Evolutionary conservation across 2,888 invertebrate genomes (phyloP).

Genomic region (Himalopsyche kuldschensis): DNA sequence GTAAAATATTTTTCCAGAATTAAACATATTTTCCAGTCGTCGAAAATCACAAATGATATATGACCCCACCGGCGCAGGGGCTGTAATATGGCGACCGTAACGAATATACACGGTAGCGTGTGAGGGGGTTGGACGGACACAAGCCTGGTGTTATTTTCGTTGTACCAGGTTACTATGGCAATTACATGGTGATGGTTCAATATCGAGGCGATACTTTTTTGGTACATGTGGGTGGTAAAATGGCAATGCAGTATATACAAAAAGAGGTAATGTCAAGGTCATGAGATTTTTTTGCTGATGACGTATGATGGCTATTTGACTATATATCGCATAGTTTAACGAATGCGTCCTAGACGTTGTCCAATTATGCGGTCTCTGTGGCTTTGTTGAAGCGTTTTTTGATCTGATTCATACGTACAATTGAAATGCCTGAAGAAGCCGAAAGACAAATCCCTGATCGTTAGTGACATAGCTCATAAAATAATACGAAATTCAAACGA

Average conservation of each 20-base stretch:
- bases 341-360: too few relatives aligned
- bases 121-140: background rate
- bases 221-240: background rate
- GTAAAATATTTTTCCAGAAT: background rate
- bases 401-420: too few relatives aligned
- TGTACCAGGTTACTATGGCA: conserved; percentile 35
- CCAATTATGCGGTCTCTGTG: too few relatives aligned
- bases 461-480: too few relatives aligned
- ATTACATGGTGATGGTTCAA: conserved; percentile 34
- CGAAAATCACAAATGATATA: background rate
- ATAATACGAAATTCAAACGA: too few relatives aligned
- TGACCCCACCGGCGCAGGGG: background rate
- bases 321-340: too few relatives aligned
- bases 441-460: too few relatives aligned
- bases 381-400: too few relatives aligned
- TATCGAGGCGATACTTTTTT: conserved; percentile 24
- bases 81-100: background rate
- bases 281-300: background rate
- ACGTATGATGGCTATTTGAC: too few relatives aligned
- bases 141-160: conserved; percentile 3
- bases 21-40: background rate
- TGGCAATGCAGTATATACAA: background rate
- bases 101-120: background rate
- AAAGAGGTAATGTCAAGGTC: background rate
- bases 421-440: too few relatives aligned